Base-by-base conservation (phyloP, 2,888 invertebrate species). In the Agrotis segetum region DNA sequence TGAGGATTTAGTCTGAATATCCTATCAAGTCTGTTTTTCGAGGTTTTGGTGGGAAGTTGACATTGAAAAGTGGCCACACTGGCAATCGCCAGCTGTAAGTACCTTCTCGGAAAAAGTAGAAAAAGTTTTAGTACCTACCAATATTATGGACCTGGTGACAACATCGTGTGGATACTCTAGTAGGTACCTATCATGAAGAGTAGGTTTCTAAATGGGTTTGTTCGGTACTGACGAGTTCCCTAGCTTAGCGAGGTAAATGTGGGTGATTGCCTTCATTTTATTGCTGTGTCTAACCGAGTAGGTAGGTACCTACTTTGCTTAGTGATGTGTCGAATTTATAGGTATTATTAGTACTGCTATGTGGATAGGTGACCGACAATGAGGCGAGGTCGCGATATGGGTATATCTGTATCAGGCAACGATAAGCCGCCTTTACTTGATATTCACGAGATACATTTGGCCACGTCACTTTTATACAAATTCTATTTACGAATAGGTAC, bases 351-450 rank as follows among this genome's bases (percentile, higher is more conserved):
- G 40, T 73, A 72, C 64, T 71, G 77, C 61, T 71, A 65, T 44
- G 77, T 56, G 64, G 56, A 65, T 66, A 40, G 61, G 55, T 71
- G 71, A 76, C 71, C 77, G 76, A 77, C 77, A 76, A 52, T 59
- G 46, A 66, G 65, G 58, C 62, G 68, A 79, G 65, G 77, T 74
- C 40, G 64, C 53, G 61, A 58, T 65, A 73, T 62, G 49, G 44
- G 44, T 77, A 50, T 58, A 62, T 65, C 46, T 52, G 24, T 78
- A 73, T 68, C 55, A 72, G 60, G 52, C 58, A 17, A 62, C 53
- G 61, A 68, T 78, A 78, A 65, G 29, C 60, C 0, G 59, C 49
- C 53, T 60, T 52, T 58, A 71, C 21, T 74, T 60, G 60, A 70
- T 75, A 73, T 68, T 62, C 75, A 62, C 34, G 34, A 74, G 68